Evolutionary conservation across 2,888 invertebrate genomes (phyloP).

Genomic region (Athalia rosae): DNA sequence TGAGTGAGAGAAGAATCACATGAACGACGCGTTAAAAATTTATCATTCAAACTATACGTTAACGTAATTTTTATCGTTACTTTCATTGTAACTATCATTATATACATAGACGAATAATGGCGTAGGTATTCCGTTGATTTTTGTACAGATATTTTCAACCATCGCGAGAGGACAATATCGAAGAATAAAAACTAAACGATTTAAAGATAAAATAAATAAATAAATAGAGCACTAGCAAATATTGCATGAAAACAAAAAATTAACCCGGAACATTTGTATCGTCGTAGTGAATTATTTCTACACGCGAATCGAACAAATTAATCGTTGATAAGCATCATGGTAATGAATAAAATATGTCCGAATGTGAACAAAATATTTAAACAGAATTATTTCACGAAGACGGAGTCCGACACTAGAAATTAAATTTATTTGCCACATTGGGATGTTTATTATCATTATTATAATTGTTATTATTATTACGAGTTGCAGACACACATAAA

Average conservation of each 20-base stretch:
- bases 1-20: background rate
- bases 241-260: conserved; percentile 2
- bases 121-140: background rate
- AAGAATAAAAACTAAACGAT: background rate
- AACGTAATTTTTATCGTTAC: too few species aligned
- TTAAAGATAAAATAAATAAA: background rate
- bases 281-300: background rate
- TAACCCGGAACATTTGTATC: background rate
- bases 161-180: conserved; percentile 24
- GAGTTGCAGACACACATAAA: background rate
- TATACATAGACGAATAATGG: too few species aligned
- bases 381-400: background rate
- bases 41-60: background rate
- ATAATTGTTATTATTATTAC: too few species aligned
- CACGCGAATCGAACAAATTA: background rate
- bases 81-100: too few species aligned
- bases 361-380: background rate
- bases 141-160: conserved; percentile 25
- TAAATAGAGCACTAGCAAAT: background rate
- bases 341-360: background rate
- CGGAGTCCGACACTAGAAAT: too few species aligned
- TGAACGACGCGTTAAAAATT: background rate
- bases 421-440: too few species aligned
- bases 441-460: background rate
- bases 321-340: background rate